Conservation (phyloP, 2,797 vertebrate genomes). For the Hippocampus kuda region DNA sequence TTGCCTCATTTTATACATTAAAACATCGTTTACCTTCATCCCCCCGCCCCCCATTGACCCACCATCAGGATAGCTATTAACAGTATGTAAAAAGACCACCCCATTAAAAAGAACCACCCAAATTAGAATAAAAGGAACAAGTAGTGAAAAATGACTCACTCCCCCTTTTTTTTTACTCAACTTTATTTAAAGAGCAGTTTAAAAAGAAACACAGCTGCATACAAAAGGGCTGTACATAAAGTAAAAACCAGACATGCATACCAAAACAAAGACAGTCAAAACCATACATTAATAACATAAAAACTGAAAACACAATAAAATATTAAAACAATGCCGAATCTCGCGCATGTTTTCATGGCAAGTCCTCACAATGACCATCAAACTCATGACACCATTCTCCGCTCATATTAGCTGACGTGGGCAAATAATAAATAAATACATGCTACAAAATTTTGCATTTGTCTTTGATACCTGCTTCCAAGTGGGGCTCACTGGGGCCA, state of each 20-base stretch:
- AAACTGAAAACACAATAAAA: too few relatives aligned
- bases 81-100: constrained; percentile 12
- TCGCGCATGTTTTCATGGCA: neutral
- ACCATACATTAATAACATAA: too few relatives aligned
- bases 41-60: constrained; percentile 2
- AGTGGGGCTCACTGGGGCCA: too few relatives aligned
- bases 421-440: too few relatives aligned
- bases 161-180: neutral
- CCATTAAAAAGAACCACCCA: neutral
- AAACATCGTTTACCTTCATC: constrained; percentile 25
- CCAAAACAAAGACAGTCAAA: too few relatives aligned
- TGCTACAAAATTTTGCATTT: too few relatives aligned
- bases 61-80: neutral
- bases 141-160: neutral
- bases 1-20: constrained; percentile 44
- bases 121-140: neutral
- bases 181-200: too few relatives aligned
- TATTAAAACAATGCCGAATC: too few relatives aligned
- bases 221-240: too few relatives aligned
- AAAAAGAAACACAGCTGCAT: too few relatives aligned
- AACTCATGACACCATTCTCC: neutral
- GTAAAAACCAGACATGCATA: too few relatives aligned
- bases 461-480: too few relatives aligned
- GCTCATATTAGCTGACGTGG: neutral
- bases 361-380: neutral